Percentiles rank a stretch among this genome's conserved stretches.
phyloP scores from a whole-genome alignment of 2,888 invertebrate genomes.

The Heliconius ismenius region DNA sequence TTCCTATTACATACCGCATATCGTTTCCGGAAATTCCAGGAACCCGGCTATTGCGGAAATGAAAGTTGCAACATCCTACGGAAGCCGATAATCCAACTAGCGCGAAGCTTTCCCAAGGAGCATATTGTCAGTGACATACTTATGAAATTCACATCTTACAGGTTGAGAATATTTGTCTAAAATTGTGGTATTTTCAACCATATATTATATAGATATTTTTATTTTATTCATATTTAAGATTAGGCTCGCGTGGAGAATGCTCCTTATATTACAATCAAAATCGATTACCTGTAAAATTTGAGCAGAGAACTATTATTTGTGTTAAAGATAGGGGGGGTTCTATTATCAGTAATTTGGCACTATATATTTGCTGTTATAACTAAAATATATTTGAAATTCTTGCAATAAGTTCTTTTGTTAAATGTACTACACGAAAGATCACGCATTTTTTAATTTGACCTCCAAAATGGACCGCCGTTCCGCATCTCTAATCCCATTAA shows the following conservation, averaged over 20 bases:
- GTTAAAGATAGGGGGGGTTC: too few species aligned
- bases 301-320: too few species aligned
- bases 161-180: background rate
- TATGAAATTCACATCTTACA: background rate
- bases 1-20: background rate
- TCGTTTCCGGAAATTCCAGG: slow-evolving; percentile 26
- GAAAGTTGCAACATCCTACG: slow-evolving; percentile 26
- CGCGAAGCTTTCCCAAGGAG: slow-evolving; percentile 7
- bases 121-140: background rate
- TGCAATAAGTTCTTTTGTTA: too few species aligned
- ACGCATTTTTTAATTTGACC: too few species aligned
- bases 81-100: slow-evolving; percentile 19
- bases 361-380: too few species aligned
- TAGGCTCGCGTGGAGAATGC: background rate
- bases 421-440: too few species aligned
- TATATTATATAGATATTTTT: background rate
- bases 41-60: slow-evolving; percentile 23
- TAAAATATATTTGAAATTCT: too few species aligned
- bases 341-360: too few species aligned
- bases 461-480: too few species aligned
- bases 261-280: background rate
- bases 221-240: background rate
- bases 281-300: too few species aligned
- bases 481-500: too few species aligned
- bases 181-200: background rate